These are phyloP conservation scores for Bibio marci DNA, from an alignment of 2,888 invertebrate genomes.

Conservation along the genomic window DNA sequence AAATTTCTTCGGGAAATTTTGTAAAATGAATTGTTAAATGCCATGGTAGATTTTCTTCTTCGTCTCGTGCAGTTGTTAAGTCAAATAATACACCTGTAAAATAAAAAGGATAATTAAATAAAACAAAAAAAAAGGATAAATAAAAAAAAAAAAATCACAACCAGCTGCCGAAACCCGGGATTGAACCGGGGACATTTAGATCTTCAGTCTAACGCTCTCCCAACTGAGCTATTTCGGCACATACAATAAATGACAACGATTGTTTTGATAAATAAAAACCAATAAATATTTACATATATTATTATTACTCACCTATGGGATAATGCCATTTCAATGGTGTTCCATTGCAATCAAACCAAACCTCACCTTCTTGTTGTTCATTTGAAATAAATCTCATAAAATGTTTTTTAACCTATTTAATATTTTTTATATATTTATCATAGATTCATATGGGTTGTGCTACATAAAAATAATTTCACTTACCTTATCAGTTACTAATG, in stretches of 20 bases:
- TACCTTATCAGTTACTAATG: constrained; percentile 88
- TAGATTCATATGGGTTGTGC: too few relatives aligned
- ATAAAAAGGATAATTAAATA: constrained; percentile 3
- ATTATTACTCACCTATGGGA: constrained; percentile 36
- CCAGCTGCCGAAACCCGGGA: constrained; percentile 2
- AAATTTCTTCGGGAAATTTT: constrained; percentile 76
- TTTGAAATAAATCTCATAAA: constrained; percentile 67
- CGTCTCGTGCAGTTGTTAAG: constrained; percentile 44
- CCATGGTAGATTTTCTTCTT: constrained; percentile 80
- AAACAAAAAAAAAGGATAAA: background rate
- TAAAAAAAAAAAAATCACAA: too few relatives aligned
- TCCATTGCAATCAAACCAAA: constrained; percentile 90
- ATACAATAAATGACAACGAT: too few relatives aligned
- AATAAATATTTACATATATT: background rate
- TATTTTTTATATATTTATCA: constrained; percentile 5
- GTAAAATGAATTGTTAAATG: constrained; percentile 84
- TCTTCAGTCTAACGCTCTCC: constrained; percentile 18
- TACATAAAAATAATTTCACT: too few relatives aligned
- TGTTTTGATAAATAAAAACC: too few relatives aligned
- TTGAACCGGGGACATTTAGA: constrained; percentile 10
- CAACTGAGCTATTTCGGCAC: constrained; percentile 11
- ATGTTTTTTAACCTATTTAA: constrained; percentile 66
- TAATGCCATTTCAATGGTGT: constrained; percentile 81
- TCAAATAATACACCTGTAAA: constrained; percentile 77
- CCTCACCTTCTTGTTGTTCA: constrained; percentile 67